A percentile compares a stretch with the other conserved stretches of the same genome.
Evolutionary conservation across 1,140 invertebrate genomes (phyloP).

Genomic region (Drosophila pseudoobscura): DNA sequence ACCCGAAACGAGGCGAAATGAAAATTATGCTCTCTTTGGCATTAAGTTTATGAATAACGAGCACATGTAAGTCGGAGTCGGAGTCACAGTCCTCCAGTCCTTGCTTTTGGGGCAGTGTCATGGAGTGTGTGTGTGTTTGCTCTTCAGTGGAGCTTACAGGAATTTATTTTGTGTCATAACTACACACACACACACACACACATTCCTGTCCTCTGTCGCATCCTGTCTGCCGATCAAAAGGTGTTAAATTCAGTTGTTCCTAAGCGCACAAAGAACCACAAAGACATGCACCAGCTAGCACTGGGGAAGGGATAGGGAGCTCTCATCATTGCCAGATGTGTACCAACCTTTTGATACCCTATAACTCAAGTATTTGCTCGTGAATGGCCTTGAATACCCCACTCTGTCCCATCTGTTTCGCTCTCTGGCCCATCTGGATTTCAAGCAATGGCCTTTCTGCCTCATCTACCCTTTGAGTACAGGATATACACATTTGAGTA

Average conservation of each 20-base stretch:
- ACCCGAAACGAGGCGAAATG: conserved; percentile 67
- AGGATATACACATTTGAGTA: too few relatives aligned
- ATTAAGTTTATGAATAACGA: conserved; percentile 81
- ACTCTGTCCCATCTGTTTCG: too few relatives aligned
- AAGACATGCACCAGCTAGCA: too few relatives aligned
- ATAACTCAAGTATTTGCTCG: too few relatives aligned
- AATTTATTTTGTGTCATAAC: conserved; percentile 75
- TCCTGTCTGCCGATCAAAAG: conserved; percentile 74
- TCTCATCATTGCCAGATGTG: too few relatives aligned
- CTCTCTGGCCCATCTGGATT: too few relatives aligned
- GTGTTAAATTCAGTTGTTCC: conserved; percentile 77
- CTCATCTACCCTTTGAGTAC: too few relatives aligned
- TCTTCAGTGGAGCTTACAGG: conserved; percentile 64
- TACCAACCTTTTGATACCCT: too few relatives aligned
- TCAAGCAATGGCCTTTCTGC: too few relatives aligned
- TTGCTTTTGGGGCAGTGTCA: conserved; percentile 1
- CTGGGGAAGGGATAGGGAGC: too few relatives aligned
- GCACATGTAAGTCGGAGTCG: conserved; percentile 58
- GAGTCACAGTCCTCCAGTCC: conserved; percentile 12
- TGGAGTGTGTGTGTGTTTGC: conserved; percentile 31
- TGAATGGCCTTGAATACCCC: too few relatives aligned
- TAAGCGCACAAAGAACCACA: conserved; percentile 69
- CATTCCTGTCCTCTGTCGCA: conserved; percentile 15
- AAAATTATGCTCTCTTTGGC: conserved; percentile 80
- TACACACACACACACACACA: conserved; percentile 37